A percentile compares a stretch with the other conserved stretches of the same genome.
Evolutionary conservation across 92 coral and sea anemone species (phyloP).

Genomic region (Parazoanthus atlanticus): DNA sequence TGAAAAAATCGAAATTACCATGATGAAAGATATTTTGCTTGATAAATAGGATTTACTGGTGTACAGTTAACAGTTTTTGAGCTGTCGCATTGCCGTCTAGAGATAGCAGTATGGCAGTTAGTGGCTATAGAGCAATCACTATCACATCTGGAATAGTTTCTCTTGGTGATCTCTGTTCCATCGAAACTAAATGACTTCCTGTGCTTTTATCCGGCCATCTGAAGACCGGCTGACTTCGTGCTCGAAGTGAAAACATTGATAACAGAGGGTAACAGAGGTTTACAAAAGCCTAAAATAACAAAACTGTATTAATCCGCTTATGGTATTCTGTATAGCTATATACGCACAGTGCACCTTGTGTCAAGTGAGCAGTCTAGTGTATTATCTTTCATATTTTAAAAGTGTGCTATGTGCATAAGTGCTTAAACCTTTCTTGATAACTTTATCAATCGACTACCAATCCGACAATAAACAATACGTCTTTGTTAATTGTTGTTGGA

Average conservation of each 20-base stretch:
- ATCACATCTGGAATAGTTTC: conserved; percentile 16
- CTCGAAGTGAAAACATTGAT: not conserved
- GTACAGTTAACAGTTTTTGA: too few species aligned
- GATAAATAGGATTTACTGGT: not conserved
- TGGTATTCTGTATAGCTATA: too few species aligned
- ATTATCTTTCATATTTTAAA: too few species aligned
- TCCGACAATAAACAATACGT: too few species aligned
- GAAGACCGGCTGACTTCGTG: not conserved
- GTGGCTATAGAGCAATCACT: not conserved
- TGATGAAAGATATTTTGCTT: not conserved
- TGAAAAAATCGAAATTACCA: too few species aligned
- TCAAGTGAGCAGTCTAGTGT: not conserved
- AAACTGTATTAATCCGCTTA: not conserved
- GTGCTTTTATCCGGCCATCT: not conserved
- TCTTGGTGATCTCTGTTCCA: not conserved
- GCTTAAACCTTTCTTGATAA: too few species aligned
- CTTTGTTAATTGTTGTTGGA: too few species aligned
- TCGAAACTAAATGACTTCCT: conserved; percentile 11
- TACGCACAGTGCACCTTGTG: not conserved
- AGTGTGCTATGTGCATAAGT: too few species aligned
- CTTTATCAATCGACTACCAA: too few species aligned
- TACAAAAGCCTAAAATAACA: not conserved
- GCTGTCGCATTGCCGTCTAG: not conserved
- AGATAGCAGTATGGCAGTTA: not conserved
- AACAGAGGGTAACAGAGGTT: not conserved